Percentiles rank a stretch among this genome's conserved stretches.
These are phyloP conservation scores for Ranitomeya variabilis DNA, from an alignment of 2,113 vertebrate species.

Conservation along the genomic window DNA sequence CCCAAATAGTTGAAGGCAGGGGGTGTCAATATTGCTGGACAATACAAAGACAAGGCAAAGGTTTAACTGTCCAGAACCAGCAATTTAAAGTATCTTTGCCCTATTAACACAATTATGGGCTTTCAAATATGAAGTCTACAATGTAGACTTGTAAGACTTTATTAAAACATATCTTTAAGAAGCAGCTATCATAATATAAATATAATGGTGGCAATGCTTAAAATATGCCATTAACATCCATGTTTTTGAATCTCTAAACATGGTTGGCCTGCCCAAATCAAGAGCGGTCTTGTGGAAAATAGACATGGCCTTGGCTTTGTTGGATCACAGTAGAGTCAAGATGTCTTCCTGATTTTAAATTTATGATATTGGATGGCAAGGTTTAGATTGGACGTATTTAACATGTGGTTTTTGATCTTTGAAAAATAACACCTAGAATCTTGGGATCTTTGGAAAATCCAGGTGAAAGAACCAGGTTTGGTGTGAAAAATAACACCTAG, in stretches of 20 bases:
- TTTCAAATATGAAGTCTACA: not conserved
- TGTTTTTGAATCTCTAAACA: not conserved
- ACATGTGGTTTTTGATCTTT: too few species aligned
- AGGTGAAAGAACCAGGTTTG: too few species aligned
- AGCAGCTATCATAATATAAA: not conserved
- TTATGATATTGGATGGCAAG: too few species aligned
- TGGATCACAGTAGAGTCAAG: not conserved
- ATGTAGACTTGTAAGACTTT: not conserved
- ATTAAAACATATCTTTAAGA: not conserved
- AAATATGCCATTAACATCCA: not conserved
- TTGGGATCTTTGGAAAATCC: too few species aligned
- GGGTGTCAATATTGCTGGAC: not conserved
- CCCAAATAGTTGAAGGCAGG: not conserved
- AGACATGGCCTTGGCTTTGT: not conserved
- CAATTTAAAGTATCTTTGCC: not conserved
- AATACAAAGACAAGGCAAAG: constrained; percentile 26
- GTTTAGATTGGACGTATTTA: too few species aligned
- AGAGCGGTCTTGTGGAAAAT: not conserved
- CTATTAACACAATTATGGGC: not conserved
- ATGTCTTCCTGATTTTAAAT: too few species aligned
- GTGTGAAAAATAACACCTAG: too few species aligned
- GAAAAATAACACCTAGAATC: too few species aligned
- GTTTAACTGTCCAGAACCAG: constrained; percentile 41
- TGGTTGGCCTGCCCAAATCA: not conserved
- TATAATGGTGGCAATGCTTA: not conserved